Evolutionary conservation across 2,797 vertebrate genomes (phyloP).

Genomic region (Muscicapa striata): DNA sequence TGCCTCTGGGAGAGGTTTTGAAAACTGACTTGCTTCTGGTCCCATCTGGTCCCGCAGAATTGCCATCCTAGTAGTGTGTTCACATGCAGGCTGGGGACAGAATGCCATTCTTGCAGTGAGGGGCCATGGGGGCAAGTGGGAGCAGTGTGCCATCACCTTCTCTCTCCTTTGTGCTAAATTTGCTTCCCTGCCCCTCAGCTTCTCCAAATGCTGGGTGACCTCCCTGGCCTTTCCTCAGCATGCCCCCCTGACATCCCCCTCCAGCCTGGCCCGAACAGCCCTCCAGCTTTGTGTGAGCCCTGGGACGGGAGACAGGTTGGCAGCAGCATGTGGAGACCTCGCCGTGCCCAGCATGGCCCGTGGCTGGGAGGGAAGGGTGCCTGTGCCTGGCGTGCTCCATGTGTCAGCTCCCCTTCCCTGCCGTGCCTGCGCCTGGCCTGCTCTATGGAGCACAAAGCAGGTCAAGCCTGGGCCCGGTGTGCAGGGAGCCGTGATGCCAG

Average conservation of each 20-base stretch:
- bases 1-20: neutral
- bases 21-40: neutral
- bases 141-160: neutral
- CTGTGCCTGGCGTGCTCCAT: neutral
- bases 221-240: neutral
- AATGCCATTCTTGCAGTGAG: neutral
- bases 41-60: neutral
- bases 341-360: accelerated
- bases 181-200: neutral
- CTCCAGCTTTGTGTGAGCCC: neutral
- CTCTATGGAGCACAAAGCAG: neutral
- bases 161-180: neutral
- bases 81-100: neutral
- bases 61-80: accelerated
- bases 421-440: accelerated
- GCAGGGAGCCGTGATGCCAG: neutral
- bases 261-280: neutral
- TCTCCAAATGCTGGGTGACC: neutral
- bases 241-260: accelerated
- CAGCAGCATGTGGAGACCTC: neutral
- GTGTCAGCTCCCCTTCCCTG: neutral
- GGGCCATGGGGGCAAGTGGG: accelerated
- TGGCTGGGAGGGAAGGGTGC: neutral
- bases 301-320: neutral
- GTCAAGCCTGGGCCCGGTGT: accelerated